Evolutionary conservation across 1,140 invertebrate genomes (phyloP).

Genomic region (Hyles euphorbiae): DNA sequence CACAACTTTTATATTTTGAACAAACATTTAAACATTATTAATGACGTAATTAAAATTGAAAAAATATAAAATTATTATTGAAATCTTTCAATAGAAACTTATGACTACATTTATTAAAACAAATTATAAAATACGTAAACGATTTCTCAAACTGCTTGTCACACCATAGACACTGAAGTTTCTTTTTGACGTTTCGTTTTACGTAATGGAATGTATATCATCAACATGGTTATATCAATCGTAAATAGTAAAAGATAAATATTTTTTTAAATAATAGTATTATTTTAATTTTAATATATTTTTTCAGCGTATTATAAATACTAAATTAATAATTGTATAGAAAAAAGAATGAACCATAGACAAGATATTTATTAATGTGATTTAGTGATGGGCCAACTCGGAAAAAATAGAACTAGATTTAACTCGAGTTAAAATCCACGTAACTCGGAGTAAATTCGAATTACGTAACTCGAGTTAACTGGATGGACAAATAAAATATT

Average conservation of each 20-base stretch:
- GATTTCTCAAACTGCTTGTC: conserved; percentile 18
- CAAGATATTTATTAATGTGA: too few relatives aligned
- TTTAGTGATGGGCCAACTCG: too few relatives aligned
- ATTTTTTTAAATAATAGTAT: neutral
- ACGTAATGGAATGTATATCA: neutral
- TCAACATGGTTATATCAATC: neutral
- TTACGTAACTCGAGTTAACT: too few relatives aligned
- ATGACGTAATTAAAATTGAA: conserved; percentile 2
- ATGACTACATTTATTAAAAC: conserved; percentile 3
- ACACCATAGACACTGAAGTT: conserved; percentile 26
- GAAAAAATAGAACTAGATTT: too few relatives aligned
- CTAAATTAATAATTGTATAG: too few relatives aligned
- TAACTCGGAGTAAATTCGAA: too few relatives aligned
- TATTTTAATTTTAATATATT: neutral
- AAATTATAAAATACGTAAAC: conserved; percentile 19
- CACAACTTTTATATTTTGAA: conserved; percentile 27
- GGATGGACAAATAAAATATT: too few relatives aligned
- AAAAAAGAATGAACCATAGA: too few relatives aligned
- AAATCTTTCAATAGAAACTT: conserved; percentile 3
- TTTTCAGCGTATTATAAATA: too few relatives aligned
- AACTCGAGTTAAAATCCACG: too few relatives aligned
- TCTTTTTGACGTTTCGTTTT: conserved; percentile 22
- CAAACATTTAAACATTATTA: conserved; percentile 15
- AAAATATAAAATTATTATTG: neutral
- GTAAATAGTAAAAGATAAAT: neutral